These are phyloP conservation scores for Panopea generosa DNA, from an alignment of 2,888 invertebrate genomes.

Conservation along the genomic window DNA sequence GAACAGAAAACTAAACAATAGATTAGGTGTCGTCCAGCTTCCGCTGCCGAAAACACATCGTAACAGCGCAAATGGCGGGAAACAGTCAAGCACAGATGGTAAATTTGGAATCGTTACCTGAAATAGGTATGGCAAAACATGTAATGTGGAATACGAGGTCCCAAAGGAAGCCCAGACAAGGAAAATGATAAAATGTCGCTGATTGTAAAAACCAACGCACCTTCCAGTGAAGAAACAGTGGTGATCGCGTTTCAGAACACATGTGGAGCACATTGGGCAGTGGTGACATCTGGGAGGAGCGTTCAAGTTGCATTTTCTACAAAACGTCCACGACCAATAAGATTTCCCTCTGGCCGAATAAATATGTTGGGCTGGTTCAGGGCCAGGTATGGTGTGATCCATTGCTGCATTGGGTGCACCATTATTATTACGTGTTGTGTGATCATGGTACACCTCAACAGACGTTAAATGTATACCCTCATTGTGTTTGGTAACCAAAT, in stretches of 20 bases:
- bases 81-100: slow-evolving; percentile 30
- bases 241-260: slow-evolving; percentile 82
- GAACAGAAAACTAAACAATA: slow-evolving; percentile 36
- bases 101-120: slow-evolving; percentile 12
- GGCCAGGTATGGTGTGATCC: slow-evolving; percentile 8
- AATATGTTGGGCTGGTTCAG: slow-evolving; percentile 16
- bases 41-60: slow-evolving; percentile 32
- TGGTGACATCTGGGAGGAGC: slow-evolving; percentile 82
- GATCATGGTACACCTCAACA: not conserved
- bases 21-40: slow-evolving; percentile 8
- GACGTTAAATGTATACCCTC: not conserved
- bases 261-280: slow-evolving; percentile 78
- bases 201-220: slow-evolving; percentile 81
- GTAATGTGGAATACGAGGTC: slow-evolving; percentile 35
- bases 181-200: slow-evolving; percentile 80
- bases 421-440: not conserved
- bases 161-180: slow-evolving; percentile 71
- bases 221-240: slow-evolving; percentile 82
- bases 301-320: slow-evolving; percentile 72
- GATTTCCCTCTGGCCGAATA: slow-evolving; percentile 64
- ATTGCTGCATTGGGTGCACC: not conserved
- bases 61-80: slow-evolving; percentile 42
- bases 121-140: slow-evolving; percentile 36
- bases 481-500: no score
- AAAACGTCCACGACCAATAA: slow-evolving; percentile 83